phyloP scores from a whole-genome alignment of 2,113 vertebrate species.

The Dromiciops gliroides region DNA sequence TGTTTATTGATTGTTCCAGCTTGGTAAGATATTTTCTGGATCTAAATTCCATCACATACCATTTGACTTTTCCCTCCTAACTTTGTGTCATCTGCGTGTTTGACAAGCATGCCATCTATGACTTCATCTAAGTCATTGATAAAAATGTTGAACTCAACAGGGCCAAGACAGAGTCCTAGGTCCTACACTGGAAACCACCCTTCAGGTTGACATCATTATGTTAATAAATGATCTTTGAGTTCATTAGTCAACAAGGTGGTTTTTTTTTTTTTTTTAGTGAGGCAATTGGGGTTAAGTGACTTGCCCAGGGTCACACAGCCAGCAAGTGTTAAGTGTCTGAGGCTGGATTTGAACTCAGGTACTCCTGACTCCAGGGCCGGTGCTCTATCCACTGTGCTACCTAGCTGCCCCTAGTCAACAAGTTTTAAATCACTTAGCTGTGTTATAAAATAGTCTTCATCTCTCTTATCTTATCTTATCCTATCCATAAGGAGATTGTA shows the following conservation, averaged over 20 bases:
- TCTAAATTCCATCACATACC: background rate
- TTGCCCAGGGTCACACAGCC: no score
- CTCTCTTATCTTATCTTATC: background rate
- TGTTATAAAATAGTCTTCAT: background rate
- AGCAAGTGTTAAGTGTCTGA: no score
- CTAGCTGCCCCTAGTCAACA: no score
- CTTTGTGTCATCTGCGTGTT: background rate
- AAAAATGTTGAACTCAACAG: background rate
- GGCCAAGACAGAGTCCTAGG: background rate
- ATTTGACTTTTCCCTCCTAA: background rate
- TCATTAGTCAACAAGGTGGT: background rate
- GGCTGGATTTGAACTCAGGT: no score
- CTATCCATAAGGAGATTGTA: background rate
- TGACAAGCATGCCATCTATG: background rate
- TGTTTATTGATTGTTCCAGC: background rate
- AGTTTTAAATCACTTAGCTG: background rate
- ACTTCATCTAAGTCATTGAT: background rate
- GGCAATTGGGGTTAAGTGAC: no score
- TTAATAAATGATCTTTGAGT: background rate
- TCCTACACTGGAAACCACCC: background rate
- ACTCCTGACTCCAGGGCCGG: no score
- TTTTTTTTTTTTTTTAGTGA: no score
- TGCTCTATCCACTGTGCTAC: no score
- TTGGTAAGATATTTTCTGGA: background rate
- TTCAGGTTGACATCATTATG: background rate